phyloP scores from a whole-genome alignment of 2,113 vertebrate species.

The Nibea albiflora region DNA sequence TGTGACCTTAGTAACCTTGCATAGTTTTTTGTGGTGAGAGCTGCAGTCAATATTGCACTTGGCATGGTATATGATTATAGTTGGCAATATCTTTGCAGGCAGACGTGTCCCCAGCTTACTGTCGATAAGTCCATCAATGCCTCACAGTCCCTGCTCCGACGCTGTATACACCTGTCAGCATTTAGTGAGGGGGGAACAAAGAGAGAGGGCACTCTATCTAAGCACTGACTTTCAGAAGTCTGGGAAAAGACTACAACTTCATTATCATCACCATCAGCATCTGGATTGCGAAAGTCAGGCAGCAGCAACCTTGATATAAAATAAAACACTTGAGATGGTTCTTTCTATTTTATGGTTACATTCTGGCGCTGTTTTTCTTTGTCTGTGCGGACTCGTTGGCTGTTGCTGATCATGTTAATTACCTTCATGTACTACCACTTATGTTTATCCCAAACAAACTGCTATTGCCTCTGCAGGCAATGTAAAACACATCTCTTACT shows the following conservation, averaged over 20 bases:
- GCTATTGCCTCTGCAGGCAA: neutral
- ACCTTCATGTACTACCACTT: conserved; percentile 1
- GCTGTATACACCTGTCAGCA: conserved; percentile 54
- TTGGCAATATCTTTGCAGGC: conserved; percentile 32
- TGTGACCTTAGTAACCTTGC: neutral
- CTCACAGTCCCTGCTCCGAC: conserved; percentile 3
- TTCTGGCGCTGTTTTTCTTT: neutral
- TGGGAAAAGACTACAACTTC: neutral
- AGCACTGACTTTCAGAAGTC: conserved; percentile 46
- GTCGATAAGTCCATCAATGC: conserved; percentile 58
- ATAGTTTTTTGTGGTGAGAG: neutral
- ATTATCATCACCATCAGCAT: conserved; percentile 12
- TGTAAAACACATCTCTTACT: neutral
- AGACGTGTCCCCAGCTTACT: conserved; percentile 29
- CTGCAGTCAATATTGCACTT: conserved; percentile 17
- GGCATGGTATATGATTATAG: conserved; percentile 24
- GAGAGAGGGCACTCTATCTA: conserved; percentile 9
- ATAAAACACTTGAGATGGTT: neutral
- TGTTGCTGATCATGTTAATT: conserved; percentile 20
- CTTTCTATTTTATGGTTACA: neutral
- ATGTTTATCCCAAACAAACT: neutral
- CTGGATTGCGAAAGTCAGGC: conserved; percentile 10
- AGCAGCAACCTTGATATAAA: conserved; percentile 1
- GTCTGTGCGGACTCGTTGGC: neutral
- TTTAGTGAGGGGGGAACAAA: conserved; percentile 33